Evolutionary conservation across 2,113 vertebrate species (phyloP).

Genomic region (Rhinopomastus cyanomelas): DNA sequence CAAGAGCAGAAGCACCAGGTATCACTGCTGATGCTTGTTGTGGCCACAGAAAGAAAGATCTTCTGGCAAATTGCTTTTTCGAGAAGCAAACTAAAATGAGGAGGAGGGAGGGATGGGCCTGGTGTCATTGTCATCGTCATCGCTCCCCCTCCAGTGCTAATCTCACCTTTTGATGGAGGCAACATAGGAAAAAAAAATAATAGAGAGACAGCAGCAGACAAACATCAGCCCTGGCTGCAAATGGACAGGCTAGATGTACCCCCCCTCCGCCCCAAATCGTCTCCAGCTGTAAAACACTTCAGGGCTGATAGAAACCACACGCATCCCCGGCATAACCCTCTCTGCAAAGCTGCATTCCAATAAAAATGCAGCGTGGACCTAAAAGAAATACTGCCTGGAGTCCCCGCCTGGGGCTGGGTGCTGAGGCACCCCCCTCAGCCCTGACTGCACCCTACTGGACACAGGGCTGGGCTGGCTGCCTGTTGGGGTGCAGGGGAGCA

Average conservation of each 20-base stretch:
- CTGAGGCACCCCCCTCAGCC: neutral
- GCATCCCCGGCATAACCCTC: slow-evolving; percentile 4
- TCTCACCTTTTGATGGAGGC: slow-evolving; percentile 15
- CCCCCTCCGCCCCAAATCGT: slow-evolving; percentile 26
- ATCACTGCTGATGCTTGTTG: neutral
- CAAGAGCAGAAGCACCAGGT: accelerated
- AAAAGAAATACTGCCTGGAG: neutral
- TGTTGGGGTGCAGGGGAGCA: neutral
- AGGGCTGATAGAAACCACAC: slow-evolving; percentile 53
- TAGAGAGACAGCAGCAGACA: slow-evolving; percentile 7
- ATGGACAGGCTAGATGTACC: slow-evolving; percentile 7
- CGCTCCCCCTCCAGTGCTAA: neutral
- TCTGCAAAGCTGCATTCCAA: slow-evolving; percentile 52
- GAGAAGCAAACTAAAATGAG: neutral
- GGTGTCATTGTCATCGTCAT: neutral
- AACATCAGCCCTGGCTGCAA: slow-evolving; percentile 29
- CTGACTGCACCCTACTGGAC: neutral
- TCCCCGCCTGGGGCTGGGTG: neutral
- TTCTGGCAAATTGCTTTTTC: neutral
- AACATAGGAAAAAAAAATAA: neutral
- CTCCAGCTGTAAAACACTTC: slow-evolving; percentile 58
- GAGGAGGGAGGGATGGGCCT: neutral
- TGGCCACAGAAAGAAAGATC: neutral
- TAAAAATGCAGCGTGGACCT: neutral
- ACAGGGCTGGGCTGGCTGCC: neutral